Conservation (phyloP, 1,140 invertebrate species). For the Drosophila fuyamai region DNA sequence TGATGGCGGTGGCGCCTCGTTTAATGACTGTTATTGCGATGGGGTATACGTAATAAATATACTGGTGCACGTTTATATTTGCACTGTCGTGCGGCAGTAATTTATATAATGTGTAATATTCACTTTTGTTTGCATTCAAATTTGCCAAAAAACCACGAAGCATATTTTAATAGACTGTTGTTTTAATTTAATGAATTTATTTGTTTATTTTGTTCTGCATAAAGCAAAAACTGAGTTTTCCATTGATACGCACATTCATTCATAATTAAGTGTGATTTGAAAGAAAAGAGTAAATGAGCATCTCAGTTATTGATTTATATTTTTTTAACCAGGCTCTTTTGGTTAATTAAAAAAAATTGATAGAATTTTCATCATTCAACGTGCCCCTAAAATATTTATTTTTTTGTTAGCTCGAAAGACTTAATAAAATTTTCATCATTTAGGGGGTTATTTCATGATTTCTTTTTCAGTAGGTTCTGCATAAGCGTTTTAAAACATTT, state of each 20-base stretch:
- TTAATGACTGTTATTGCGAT: slow-evolving; percentile 31
- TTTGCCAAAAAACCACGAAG: not conserved
- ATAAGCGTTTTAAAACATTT: not conserved
- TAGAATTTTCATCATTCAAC: too few species aligned
- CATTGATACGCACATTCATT: not conserved
- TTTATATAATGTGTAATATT: slow-evolving; percentile 18
- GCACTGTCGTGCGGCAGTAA: slow-evolving; percentile 14
- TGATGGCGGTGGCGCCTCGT: slow-evolving; percentile 40
- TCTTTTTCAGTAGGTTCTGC: too few species aligned
- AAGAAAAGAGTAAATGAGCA: too few species aligned
- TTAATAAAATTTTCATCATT: too few species aligned
- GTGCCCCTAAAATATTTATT: too few species aligned
- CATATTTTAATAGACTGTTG: not conserved
- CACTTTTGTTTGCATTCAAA: not conserved
- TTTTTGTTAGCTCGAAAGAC: too few species aligned
- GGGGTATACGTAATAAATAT: slow-evolving; percentile 25
- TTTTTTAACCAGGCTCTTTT: too few species aligned
- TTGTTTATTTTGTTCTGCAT: not conserved
- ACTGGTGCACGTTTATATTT: slow-evolving; percentile 30
- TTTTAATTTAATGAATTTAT: not conserved
- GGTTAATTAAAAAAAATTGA: too few species aligned
- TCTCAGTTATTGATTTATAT: too few species aligned
- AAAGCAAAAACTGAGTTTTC: not conserved
- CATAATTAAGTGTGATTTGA: not conserved
- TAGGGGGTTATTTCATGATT: too few species aligned